Evolutionary conservation across 2,888 invertebrate genomes (phyloP), one percentile per base, ranked within the genome.

Genomic region (Sphecodes monilicornis): DNA sequence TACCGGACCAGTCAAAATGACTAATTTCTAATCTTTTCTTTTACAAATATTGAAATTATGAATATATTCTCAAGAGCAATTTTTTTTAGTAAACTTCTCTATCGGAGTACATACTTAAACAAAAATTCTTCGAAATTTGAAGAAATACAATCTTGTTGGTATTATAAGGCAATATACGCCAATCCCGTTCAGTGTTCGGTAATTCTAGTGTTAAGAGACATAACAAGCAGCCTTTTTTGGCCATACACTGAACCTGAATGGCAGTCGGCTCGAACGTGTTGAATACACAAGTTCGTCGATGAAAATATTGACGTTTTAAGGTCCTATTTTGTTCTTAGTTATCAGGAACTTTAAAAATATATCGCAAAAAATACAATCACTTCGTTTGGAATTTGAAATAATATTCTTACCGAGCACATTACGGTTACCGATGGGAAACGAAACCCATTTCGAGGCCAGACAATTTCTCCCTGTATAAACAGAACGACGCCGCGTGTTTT

Each of bases 401-500:
- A 60, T 60, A 60, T 60, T 60, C 29, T 60, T 16, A 29, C 16
- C 29, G 29, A 1, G 60, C 60, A 60, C 60, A 29, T 6, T 16
- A 6, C 26, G 60, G 29, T 13, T 2, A 60, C 29, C 60, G 26
- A 13, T 16, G 60, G 60, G 60, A 64, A 64, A 64, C 64, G 64
- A 32, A 32, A 29, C 64, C 29, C 32, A 22, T 64, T 32, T 32
- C 64, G 64, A 64, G 64, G 32, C 36, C 66, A 32, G 66, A 36
- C 18, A 66, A 66, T 66, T 66, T 66, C 66, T 66, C 66, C 22
- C 66, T 66, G 36, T 36, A 66, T 39, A 39, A 66, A 66, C 66
- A n/a, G 36, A 66, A 39, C 36, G 66, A 8, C 66, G 66, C n/a
- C 32, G 11, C 66, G 66, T 11, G 36, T 66, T 66, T 66, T n/a